Evolutionary conservation across 2,888 invertebrate species (phyloP).

Genomic region (Cephus nigrinus): DNA sequence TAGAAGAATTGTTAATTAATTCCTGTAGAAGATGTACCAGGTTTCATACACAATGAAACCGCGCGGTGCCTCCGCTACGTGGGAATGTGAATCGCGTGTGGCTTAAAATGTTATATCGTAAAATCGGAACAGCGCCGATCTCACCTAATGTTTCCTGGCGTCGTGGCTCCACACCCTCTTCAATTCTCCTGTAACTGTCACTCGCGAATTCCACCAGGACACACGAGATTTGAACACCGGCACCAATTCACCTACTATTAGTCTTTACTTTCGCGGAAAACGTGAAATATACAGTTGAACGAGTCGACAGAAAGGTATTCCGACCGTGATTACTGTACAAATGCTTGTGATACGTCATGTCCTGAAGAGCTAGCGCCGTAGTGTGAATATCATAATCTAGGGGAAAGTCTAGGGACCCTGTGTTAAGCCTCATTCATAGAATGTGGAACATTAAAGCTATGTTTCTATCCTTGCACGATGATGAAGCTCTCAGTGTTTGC

Average conservation of each 20-base stretch:
- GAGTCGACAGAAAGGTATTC: constrained; percentile 47
- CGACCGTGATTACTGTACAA: constrained; percentile 53
- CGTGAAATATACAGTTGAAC: constrained; percentile 36
- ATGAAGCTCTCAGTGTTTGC: background rate
- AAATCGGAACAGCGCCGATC: constrained; percentile 18
- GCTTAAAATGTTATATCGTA: constrained; percentile 16
- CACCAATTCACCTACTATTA: background rate
- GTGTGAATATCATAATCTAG: constrained; percentile 16
- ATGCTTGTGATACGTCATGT: constrained; percentile 48
- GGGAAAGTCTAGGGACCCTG: background rate
- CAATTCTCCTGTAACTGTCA: constrained; percentile 41
- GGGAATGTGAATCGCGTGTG: background rate
- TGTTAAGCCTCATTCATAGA: background rate
- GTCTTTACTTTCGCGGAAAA: constrained; percentile 21
- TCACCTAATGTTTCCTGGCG: constrained; percentile 52
- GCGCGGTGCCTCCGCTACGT: background rate
- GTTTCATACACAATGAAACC: background rate
- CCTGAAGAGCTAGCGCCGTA: constrained; percentile 44
- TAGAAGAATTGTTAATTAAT: background rate
- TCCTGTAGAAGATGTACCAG: background rate
- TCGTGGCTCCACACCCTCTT: constrained; percentile 53
- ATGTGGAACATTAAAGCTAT: background rate
- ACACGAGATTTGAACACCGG: constrained; percentile 16
- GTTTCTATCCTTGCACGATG: background rate
- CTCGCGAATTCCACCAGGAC: constrained; percentile 22